These are phyloP conservation scores for Euzophera pinguis DNA, from an alignment of 2,888 invertebrate genomes.

Conservation along the genomic window DNA sequence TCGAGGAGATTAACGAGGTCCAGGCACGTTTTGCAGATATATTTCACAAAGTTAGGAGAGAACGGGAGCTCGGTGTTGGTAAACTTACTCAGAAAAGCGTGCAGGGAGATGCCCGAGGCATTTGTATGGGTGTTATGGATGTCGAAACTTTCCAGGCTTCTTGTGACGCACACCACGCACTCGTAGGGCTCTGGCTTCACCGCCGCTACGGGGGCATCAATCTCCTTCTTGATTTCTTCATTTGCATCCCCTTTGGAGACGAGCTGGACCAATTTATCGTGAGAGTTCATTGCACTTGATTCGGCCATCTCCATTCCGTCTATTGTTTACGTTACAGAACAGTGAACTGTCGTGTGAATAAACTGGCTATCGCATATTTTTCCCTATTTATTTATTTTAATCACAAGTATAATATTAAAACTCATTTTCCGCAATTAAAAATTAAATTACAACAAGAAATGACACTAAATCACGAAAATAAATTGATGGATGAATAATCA, in stretches of 20 bases:
- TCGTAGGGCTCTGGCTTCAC: slow-evolving; percentile 59
- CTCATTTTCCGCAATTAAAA: background rate
- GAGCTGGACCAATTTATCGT: slow-evolving; percentile 34
- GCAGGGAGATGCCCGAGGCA: slow-evolving; percentile 43
- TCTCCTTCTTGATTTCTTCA: slow-evolving; percentile 44
- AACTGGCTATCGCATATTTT: background rate
- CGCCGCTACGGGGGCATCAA: slow-evolving; percentile 29
- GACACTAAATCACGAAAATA: background rate
- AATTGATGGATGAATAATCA: background rate
- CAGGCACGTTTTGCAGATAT: slow-evolving; percentile 54
- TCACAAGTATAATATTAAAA: too few species aligned
- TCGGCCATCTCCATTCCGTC: slow-evolving; percentile 45
- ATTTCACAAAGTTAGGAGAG: slow-evolving; percentile 36
- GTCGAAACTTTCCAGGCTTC: slow-evolving; percentile 43
- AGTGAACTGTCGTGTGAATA: background rate
- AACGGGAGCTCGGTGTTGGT: slow-evolving; percentile 40
- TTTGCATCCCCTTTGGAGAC: slow-evolving; percentile 30
- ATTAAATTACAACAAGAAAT: background rate
- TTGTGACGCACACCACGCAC: slow-evolving; percentile 53
- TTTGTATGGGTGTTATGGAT: slow-evolving; percentile 41
- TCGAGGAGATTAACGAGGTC: slow-evolving; percentile 62
- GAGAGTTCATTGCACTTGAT: slow-evolving; percentile 49
- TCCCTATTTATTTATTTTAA: too few species aligned
- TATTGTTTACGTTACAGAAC: background rate
- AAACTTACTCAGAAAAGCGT: slow-evolving; percentile 48